Percentiles rank a stretch among this genome's conserved stretches.
Conservation (phyloP, 1,140 invertebrate genomes). For the Alviniconcha marisindica region DNA sequence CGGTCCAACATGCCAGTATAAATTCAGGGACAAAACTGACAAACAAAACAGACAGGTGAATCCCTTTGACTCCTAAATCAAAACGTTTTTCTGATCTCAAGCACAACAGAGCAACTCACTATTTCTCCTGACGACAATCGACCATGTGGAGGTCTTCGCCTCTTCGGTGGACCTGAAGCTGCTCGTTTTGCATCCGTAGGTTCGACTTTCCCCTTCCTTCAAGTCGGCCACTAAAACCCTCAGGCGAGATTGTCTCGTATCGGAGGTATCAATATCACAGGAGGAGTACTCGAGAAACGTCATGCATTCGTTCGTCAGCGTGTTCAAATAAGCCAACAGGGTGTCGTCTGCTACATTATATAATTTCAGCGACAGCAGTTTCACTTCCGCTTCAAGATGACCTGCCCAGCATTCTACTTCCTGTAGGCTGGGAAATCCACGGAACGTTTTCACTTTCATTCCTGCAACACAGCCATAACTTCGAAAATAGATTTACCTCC, state of each 20-base stretch:
- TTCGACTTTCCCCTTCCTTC: not conserved
- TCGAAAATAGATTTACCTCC: too few relatives aligned
- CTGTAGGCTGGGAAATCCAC: slow-evolving; percentile 24
- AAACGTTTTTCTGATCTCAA: too few relatives aligned
- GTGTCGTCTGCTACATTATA: not conserved
- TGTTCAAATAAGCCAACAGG: not conserved
- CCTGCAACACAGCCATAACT: too few relatives aligned
- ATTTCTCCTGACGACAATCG: not conserved
- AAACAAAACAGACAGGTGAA: too few relatives aligned
- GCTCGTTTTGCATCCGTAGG: not conserved
- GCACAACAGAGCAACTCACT: too few relatives aligned
- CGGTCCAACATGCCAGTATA: too few relatives aligned
- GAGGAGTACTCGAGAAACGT: not conserved
- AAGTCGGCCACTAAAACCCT: slow-evolving; percentile 2
- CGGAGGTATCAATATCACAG: not conserved
- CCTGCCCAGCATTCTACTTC: slow-evolving; percentile 39
- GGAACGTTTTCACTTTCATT: not conserved
- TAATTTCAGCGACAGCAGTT: slow-evolving; percentile 13
- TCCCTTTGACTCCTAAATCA: too few relatives aligned
- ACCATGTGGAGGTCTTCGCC: not conserved
- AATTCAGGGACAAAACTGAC: too few relatives aligned
- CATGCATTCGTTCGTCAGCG: not conserved
- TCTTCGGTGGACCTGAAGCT: not conserved
- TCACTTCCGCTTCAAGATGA: slow-evolving; percentile 13
- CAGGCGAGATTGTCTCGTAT: not conserved